Base-by-base conservation (phyloP, 2,797 vertebrate genomes). In the Chloroceryle amazona region DNA sequence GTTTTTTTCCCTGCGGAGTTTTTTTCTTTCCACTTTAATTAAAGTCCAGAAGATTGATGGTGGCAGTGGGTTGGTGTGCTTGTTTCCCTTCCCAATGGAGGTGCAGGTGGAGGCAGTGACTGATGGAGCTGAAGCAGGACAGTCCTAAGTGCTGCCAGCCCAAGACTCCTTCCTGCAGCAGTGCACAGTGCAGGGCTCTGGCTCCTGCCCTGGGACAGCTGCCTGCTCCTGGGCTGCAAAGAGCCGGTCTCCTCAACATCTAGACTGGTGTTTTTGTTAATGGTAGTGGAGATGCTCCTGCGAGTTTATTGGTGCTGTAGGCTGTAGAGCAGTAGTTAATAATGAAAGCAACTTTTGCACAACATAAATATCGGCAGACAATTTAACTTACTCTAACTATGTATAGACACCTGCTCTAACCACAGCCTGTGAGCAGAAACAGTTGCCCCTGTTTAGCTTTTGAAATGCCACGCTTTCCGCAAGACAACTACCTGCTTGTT, bases 391-490 rank as follows among this genome's bases (percentile, higher is more conserved):
- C 33, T 3, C 0, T 58, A 58, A 23, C 58, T 78, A 10, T 60
- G 16, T 65, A 21, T 19, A 75, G 55, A 4, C 8, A 21, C 51
- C 70, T 75, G 41, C 21, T 79, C 49, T 89, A 81, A 61, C 54
- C 42, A 11, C 79, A 81, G 33, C 37, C 55, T 4, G 3, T 0
- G 1, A 71, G 21, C 1, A 1, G 66, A 47, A 89, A 19, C 35
- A 54, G 44, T 79, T 90, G 39, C 51, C 49, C 47, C 47, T 62
- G 18, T 75, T 54, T 46, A 68, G 58, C 68, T 84, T 94, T 73
- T 0, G 0, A 70, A 95, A 51, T 52, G 39, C 14, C 52, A 21
- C 0, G 0, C 87, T 80, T 84, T 58, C 47, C 39, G 20, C 1
- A 1, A 18, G 29, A 22, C n/a, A 42, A 31, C 33, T 55, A 6